A percentile compares a stretch with the other conserved stretches of the same genome.
phyloP scores from a whole-genome alignment of 2,888 invertebrate species.

The Trissonchulus latispiculum region DNA sequence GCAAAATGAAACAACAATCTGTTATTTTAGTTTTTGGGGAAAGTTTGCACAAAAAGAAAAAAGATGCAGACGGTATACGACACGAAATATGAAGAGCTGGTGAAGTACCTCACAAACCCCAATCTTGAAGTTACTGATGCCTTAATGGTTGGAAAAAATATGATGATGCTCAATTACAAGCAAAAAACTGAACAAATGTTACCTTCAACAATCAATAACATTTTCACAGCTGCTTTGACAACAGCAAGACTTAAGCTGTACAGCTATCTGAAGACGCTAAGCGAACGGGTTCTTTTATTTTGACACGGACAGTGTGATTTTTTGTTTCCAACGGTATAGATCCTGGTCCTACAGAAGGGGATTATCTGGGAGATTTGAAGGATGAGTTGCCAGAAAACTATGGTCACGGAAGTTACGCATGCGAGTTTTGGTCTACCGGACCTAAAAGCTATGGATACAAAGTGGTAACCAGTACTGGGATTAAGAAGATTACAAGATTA shows the following conservation, averaged over 20 bases:
- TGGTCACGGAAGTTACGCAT: not conserved
- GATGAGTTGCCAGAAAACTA: not conserved
- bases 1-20: no score
- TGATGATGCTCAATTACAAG: conserved; percentile 2
- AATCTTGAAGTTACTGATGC: not conserved
- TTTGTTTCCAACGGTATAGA: not conserved
- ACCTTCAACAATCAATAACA: not conserved
- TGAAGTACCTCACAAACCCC: not conserved
- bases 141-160: not conserved
- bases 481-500: not conserved
- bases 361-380: conserved; percentile 1
- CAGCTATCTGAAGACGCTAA: not conserved
- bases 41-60: not conserved
- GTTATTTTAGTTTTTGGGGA: conserved; percentile 10
- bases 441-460: conserved; percentile 8
- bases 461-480: not conserved
- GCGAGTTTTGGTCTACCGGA: not conserved
- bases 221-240: not conserved
- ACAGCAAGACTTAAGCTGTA: not conserved
- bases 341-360: not conserved
- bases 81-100: not conserved
- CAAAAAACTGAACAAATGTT: not conserved
- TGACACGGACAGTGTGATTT: conserved; percentile 6
- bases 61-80: not conserved
- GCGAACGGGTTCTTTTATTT: no score